Percentiles rank a stretch among this genome's conserved stretches.
Evolutionary conservation across 2,113 vertebrate species (phyloP).

Genomic region (Trichechus manatus): DNA sequence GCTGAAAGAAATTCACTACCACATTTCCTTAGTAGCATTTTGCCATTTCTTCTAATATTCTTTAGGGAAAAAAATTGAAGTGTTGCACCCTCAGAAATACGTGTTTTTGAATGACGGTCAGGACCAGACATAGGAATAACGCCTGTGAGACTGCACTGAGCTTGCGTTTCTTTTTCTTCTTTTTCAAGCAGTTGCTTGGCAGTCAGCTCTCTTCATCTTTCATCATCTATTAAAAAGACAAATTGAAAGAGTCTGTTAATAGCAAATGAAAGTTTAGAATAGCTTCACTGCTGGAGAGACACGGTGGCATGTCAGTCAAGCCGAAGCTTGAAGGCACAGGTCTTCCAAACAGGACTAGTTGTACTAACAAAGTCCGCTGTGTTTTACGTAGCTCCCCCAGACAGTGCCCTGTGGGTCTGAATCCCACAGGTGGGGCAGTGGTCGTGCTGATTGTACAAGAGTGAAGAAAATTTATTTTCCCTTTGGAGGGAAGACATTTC

Average conservation of each 20-base stretch:
- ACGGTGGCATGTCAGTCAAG: conserved; percentile 59
- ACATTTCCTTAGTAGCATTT: not conserved
- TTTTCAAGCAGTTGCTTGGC: conserved; percentile 39
- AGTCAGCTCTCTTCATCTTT: conserved; percentile 63
- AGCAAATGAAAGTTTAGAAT: conserved; percentile 70
- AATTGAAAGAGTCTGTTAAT: conserved; percentile 71
- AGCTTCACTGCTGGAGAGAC: conserved; percentile 60
- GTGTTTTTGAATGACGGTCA: not conserved
- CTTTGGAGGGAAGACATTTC: not conserved
- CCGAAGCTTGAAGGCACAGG: not conserved
- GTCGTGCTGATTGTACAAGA: not conserved
- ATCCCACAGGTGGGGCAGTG: not conserved
- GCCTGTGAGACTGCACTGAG: not conserved
- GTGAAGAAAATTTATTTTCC: not conserved
- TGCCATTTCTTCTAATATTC: not conserved
- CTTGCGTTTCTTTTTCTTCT: conserved; percentile 51
- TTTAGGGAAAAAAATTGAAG: conserved; percentile 3
- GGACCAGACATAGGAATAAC: not conserved
- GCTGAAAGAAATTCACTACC: not conserved
- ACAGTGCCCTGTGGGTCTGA: not conserved
- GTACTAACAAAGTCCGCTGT: not conserved
- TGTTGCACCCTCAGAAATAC: not conserved
- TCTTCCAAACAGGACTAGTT: conserved; percentile 29
- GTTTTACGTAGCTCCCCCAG: not conserved
- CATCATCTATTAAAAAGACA: conserved; percentile 71